Conservation (phyloP, 2,113 vertebrate genomes). For the Pseudorasbora parva region DNA sequence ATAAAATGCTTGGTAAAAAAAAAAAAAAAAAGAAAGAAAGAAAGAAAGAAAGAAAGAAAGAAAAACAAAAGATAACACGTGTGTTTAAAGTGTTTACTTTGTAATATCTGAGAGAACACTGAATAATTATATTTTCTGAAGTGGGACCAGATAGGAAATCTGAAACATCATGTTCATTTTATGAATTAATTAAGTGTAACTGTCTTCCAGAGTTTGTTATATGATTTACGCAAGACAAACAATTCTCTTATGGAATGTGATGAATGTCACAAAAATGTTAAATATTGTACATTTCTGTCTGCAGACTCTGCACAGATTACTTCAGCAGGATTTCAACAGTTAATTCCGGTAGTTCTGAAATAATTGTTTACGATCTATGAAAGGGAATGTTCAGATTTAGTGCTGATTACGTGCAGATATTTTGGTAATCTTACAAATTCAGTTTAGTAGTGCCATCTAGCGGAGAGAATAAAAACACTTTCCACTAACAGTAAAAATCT, state of each 20-base stretch:
- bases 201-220: too few relatives aligned
- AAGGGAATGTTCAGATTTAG: background rate
- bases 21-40: too few relatives aligned
- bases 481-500: background rate
- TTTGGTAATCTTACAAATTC: background rate
- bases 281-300: background rate
- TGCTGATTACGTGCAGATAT: background rate
- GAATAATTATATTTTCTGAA: constrained; percentile 33
- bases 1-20: background rate
- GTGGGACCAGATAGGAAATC: constrained; percentile 37
- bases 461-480: constrained; percentile 19
- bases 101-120: background rate
- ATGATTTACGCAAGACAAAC: too few relatives aligned
- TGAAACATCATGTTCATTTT: background rate
- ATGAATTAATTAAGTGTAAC: too few relatives aligned
- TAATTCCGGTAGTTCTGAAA: background rate
- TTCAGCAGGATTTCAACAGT: background rate
- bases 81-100: background rate
- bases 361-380: background rate
- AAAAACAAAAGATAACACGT: background rate
- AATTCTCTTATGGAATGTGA: too few relatives aligned
- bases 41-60: too few relatives aligned
- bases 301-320: background rate
- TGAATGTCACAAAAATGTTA: background rate
- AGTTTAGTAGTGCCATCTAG: constrained; percentile 56